These are phyloP conservation scores for Thecocarcelia acutangulata DNA, from an alignment of 2,888 invertebrate genomes.

Conservation along the genomic window DNA sequence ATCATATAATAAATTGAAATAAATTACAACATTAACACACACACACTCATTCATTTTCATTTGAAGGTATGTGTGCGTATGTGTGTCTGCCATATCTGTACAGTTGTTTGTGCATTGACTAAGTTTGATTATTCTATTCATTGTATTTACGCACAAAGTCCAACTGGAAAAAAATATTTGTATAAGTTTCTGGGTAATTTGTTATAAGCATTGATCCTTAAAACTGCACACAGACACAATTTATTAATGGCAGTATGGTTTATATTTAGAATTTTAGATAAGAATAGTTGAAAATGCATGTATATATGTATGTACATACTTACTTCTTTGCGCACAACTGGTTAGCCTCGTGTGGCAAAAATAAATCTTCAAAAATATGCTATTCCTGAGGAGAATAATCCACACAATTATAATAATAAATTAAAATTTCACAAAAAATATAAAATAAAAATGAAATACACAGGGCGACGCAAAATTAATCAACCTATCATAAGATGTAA, in stretches of 20 bases:
- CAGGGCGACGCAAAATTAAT: too few species aligned
- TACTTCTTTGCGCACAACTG: neutral
- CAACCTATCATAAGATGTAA: too few species aligned
- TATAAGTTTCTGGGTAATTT: slow-evolving; percentile 28
- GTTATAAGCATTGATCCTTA: slow-evolving; percentile 31
- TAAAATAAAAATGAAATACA: too few species aligned
- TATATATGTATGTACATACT: too few species aligned
- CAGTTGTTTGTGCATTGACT: slow-evolving; percentile 22
- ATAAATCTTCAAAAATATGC: too few species aligned
- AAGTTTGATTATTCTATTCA: slow-evolving; percentile 46
- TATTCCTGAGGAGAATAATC: too few species aligned
- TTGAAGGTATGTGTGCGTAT: neutral
- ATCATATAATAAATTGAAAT: slow-evolving; percentile 29
- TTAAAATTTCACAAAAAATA: too few species aligned
- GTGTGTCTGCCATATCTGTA: neutral
- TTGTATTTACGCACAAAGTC: slow-evolving; percentile 31
- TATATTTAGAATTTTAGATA: slow-evolving; percentile 26
- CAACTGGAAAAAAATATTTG: slow-evolving; percentile 18
- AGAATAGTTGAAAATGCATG: too few species aligned
- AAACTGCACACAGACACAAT: slow-evolving; percentile 5
- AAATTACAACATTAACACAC: slow-evolving; percentile 27
- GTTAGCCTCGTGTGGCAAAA: neutral
- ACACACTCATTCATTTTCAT: slow-evolving; percentile 1
- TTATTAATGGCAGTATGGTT: slow-evolving; percentile 19
- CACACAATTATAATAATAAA: too few species aligned